These are phyloP conservation scores for Zaprionus inermis DNA, from an alignment of 1,140 invertebrate species.

Conservation along the genomic window DNA sequence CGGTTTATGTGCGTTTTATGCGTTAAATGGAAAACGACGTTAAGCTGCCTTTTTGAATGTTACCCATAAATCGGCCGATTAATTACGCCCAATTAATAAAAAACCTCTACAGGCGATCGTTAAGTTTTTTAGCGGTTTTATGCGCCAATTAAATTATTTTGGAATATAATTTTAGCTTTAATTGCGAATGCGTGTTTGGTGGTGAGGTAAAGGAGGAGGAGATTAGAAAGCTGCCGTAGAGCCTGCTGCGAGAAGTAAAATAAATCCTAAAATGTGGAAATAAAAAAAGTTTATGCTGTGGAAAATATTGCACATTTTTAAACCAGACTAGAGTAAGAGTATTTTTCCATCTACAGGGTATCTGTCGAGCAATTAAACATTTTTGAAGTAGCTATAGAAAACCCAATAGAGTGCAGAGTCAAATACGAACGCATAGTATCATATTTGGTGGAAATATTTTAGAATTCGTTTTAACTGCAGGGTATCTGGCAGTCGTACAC, in stretches of 20 bases:
- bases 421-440: no score
- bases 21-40: constrained; percentile 11
- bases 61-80: constrained; percentile 69
- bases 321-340: no score
- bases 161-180: constrained; percentile 49
- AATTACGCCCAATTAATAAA: constrained; percentile 68
- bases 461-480: no score
- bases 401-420: no score
- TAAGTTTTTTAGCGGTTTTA: constrained; percentile 50
- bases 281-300: neutral
- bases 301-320: neutral
- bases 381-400: no score
- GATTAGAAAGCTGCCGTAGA: neutral
- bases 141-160: constrained; percentile 62
- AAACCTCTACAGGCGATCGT: constrained; percentile 44
- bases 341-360: no score
- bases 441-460: no score
- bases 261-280: neutral
- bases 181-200: neutral
- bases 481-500: no score
- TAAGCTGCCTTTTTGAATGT: constrained; percentile 7
- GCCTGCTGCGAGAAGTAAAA: neutral
- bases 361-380: no score
- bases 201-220: neutral
- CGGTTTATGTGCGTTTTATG: constrained; percentile 41